Evolutionary conservation across 1,140 invertebrate species (phyloP), one percentile per base, ranked within the genome.

Genomic region (Diorhabda carinulata): DNA sequence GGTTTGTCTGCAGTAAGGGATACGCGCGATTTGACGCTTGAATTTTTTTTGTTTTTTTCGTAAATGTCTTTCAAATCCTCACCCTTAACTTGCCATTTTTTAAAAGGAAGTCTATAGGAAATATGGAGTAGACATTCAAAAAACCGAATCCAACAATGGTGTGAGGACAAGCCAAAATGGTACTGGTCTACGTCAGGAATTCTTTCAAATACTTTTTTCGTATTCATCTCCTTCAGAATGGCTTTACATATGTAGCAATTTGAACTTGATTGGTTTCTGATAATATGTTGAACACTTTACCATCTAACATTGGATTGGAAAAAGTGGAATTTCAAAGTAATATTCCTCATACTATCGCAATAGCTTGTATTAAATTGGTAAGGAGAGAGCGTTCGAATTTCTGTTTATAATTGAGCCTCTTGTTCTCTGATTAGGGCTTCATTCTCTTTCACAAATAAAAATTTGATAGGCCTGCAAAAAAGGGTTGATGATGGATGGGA

Each of bases 251-350:
- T 5, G 59, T 76, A 74, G 43, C 74, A 77, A 40, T 58, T 69
- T 70, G 60, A n/a, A 70, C 70, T 25, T 72, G 76, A 45, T 63
- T 72, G 70, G 57, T 79, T 45, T 68, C 68, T 5, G 71, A 76
- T 5, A 76, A 67, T 4, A 72, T 73, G 72, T 79, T 78, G 43
- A 78, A 81, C 2, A 83, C 79, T 77, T 85, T 83, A 9, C 76
- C 79, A 69, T 84, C 81, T 8, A 84, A 73, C 79, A 83, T 82
- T 43, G 80, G 82, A n/a, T n/a, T n/a, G n/a, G n/a, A n/a, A n/a
- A 40, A 81, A 58, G 25, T 25, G 25, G 25, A 25, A 25, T 25
- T 25, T 25, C 25, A 25, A 25, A 25, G 25, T 25, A 25, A 25
- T 25, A 25, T 25, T 25, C 25, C 25, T 25, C 0, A 25, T 25